Evolutionary conservation across 2,888 invertebrate species (phyloP).

Genomic region (Tenthredo distinguenda): DNA sequence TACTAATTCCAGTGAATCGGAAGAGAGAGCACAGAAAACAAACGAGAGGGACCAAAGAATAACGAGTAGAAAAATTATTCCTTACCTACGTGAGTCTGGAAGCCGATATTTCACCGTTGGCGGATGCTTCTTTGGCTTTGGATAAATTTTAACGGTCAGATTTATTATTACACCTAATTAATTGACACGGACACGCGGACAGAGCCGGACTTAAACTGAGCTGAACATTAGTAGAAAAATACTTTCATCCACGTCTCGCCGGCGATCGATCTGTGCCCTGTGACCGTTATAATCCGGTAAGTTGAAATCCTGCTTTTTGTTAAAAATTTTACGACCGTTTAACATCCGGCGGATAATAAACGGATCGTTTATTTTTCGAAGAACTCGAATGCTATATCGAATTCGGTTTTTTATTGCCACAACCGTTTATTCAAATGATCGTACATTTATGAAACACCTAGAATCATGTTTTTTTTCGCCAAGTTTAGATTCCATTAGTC

Average conservation of each 20-base stretch:
- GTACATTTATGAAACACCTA: too few species aligned
- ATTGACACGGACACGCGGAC: neutral
- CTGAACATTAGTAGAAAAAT: neutral
- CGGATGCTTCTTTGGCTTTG: neutral
- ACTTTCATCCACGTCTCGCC: neutral
- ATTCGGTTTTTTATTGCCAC: too few species aligned
- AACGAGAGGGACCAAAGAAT: neutral
- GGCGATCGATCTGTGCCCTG: neutral
- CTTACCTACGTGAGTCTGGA: neutral
- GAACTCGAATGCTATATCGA: too few species aligned
- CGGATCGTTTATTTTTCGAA: neutral
- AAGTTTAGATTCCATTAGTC: too few species aligned
- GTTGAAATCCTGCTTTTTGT: neutral
- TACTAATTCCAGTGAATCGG: neutral
- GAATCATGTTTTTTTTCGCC: too few species aligned
- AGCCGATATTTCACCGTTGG: neutral
- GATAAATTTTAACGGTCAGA: neutral
- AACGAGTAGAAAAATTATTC: neutral
- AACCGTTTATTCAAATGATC: too few species aligned
- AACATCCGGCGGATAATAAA: too few species aligned
- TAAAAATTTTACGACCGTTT: neutral
- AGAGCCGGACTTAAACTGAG: neutral
- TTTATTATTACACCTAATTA: slow-evolving; percentile 5
- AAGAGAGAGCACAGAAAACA: neutral
- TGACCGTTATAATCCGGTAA: neutral